These are phyloP conservation scores for Nematolebias whitei DNA, from an alignment of 2,113 vertebrate species.

Conservation along the genomic window DNA sequence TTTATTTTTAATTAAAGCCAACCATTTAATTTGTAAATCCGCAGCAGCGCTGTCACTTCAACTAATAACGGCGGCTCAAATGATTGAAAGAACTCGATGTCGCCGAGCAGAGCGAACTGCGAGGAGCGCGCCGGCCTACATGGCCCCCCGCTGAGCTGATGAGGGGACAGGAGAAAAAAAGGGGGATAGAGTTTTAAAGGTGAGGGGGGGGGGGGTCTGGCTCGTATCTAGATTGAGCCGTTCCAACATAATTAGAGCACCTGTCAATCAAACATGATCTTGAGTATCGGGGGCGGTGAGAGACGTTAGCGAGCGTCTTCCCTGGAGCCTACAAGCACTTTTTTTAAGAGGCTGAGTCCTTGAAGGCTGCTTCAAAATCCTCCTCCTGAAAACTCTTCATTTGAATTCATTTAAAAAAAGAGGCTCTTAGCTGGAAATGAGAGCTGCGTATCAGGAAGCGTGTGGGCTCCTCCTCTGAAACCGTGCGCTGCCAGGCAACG, in stretches of 20 bases:
- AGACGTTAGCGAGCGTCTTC: conserved; percentile 35
- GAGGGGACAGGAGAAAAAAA: conserved; percentile 29
- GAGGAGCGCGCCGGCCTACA: conserved; percentile 11
- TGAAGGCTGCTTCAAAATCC: conserved; percentile 47
- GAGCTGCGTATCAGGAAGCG: conserved; percentile 17
- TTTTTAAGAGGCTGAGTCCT: conserved; percentile 55
- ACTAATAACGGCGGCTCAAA: conserved; percentile 23
- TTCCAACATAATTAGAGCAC: conserved; percentile 42
- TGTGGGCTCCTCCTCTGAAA: conserved; percentile 34
- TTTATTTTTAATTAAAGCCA: too few relatives aligned
- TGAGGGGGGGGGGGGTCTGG: background rate
- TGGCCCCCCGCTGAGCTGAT: conserved; percentile 25
- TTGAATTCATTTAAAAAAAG: conserved; percentile 34
- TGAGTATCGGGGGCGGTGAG: conserved; percentile 35
- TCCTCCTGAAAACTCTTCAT: conserved; percentile 48
- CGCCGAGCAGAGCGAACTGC: conserved; percentile 10
- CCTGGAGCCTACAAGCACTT: conserved; percentile 60
- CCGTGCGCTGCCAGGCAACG: conserved; percentile 11
- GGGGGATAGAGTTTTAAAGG: background rate
- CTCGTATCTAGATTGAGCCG: conserved; percentile 59
- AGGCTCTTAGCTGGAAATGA: conserved; percentile 41
- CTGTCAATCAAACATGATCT: conserved; percentile 73
- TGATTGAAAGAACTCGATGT: conserved; percentile 34
- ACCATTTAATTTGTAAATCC: background rate
- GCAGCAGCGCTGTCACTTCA: conserved; percentile 16